These are phyloP conservation scores for Agrotis puta DNA, from an alignment of 2,888 invertebrate species.

Conservation along the genomic window DNA sequence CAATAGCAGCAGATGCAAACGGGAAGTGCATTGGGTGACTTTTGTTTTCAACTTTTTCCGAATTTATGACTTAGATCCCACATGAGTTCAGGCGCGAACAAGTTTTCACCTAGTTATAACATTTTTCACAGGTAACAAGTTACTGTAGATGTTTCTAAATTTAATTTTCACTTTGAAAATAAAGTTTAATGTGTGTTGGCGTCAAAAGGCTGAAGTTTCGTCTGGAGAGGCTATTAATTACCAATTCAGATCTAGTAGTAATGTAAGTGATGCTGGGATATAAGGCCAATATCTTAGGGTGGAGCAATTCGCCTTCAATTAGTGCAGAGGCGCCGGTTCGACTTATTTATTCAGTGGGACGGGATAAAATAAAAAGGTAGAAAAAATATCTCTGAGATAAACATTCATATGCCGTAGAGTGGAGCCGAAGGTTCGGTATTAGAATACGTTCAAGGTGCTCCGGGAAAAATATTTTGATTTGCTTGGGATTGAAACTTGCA, in stretches of 20 bases:
- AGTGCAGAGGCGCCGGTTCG: slow-evolving; percentile 75
- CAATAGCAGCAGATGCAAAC: slow-evolving; percentile 67
- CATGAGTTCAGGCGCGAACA: slow-evolving; percentile 75
- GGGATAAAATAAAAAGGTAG: slow-evolving; percentile 78
- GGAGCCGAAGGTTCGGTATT: slow-evolving; percentile 67
- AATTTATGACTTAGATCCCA: slow-evolving; percentile 79
- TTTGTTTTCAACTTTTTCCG: slow-evolving; percentile 76
- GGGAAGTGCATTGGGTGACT: slow-evolving; percentile 70
- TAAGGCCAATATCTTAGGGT: slow-evolving; percentile 68
- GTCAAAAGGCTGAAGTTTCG: slow-evolving; percentile 32
- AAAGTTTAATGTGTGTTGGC: slow-evolving; percentile 44
- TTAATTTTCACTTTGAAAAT: slow-evolving; percentile 63
- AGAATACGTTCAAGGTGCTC: slow-evolving; percentile 67
- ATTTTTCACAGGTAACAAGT: slow-evolving; percentile 72
- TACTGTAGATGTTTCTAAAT: slow-evolving; percentile 64
- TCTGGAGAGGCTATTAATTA: slow-evolving; percentile 67
- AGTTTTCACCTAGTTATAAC: slow-evolving; percentile 78
- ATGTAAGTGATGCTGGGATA: slow-evolving; percentile 72
- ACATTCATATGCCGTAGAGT: slow-evolving; percentile 78
- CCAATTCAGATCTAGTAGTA: slow-evolving; percentile 74
- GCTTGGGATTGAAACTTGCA: slow-evolving; percentile 63
- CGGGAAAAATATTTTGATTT: slow-evolving; percentile 69
- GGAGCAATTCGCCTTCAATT: slow-evolving; percentile 80
- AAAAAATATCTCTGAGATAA: slow-evolving; percentile 78
- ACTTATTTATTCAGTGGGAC: slow-evolving; percentile 83